Evolutionary conservation across 2,888 invertebrate species (phyloP).

Genomic region (Ferdinandea cuprea): DNA sequence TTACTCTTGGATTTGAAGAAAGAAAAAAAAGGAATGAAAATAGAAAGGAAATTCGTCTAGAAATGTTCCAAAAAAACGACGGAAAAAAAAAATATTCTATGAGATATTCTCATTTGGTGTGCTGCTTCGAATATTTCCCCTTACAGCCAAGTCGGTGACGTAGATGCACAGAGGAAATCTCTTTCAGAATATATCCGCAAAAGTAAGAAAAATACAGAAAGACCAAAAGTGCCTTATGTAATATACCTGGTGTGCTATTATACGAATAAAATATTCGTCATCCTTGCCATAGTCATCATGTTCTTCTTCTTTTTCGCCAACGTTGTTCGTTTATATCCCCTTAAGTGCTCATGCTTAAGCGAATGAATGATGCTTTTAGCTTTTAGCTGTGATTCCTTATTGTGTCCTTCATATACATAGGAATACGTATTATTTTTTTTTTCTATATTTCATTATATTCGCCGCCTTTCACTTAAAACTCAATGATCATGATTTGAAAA

Average conservation of each 20-base stretch:
- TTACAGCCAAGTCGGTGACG: background rate
- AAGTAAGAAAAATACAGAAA: slow-evolving; percentile 58
- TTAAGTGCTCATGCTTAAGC: slow-evolving; percentile 72
- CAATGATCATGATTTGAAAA: slow-evolving; percentile 66
- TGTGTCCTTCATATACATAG: slow-evolving; percentile 8
- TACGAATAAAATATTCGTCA: slow-evolving; percentile 73
- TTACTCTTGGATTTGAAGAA: slow-evolving; percentile 13
- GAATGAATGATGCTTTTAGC: slow-evolving; percentile 74
- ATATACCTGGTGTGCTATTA: slow-evolving; percentile 67
- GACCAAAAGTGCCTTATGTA: slow-evolving; percentile 66
- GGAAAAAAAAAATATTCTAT: slow-evolving; percentile 36
- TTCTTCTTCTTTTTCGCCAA: slow-evolving; percentile 56
- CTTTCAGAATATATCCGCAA: slow-evolving; percentile 62
- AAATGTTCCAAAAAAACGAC: slow-evolving; percentile 47
- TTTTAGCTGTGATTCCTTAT: slow-evolving; percentile 66
- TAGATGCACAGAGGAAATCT: slow-evolving; percentile 46
- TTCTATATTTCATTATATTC: slow-evolving; percentile 48
- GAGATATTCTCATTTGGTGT: slow-evolving; percentile 15
- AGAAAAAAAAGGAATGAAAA: slow-evolving; percentile 31
- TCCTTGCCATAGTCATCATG: slow-evolving; percentile 59
- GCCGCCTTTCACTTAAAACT: slow-evolving; percentile 38
- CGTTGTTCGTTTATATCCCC: slow-evolving; percentile 68
- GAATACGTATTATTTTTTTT: slow-evolving; percentile 15
- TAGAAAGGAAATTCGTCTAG: slow-evolving; percentile 22
- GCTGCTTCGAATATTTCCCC: background rate